These are phyloP conservation scores for Arothron firmamentum DNA, from an alignment of 2,113 vertebrate genomes.

Conservation along the genomic window DNA sequence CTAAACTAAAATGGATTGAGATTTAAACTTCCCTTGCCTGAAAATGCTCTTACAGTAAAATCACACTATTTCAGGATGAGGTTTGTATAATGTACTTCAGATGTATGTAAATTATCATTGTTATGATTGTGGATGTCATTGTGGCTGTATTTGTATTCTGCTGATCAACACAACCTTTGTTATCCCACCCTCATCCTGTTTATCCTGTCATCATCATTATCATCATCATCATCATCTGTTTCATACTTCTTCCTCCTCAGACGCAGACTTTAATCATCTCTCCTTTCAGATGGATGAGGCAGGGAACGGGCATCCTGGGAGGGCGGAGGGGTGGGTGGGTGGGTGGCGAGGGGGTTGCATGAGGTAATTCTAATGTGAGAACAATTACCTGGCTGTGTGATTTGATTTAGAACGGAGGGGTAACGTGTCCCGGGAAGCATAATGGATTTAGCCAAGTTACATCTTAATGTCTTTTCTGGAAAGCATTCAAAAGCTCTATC, in stretches of 20 bases:
- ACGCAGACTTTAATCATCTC: constrained; percentile 19
- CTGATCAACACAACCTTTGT: not conserved
- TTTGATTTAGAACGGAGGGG: constrained; percentile 64
- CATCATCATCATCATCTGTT: constrained; percentile 22
- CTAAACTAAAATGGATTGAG: too few relatives aligned
- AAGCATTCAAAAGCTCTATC: constrained; percentile 54
- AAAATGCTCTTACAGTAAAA: too few relatives aligned
- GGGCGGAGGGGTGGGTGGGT: not conserved
- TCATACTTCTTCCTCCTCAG: constrained; percentile 17
- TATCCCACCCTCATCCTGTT: constrained; percentile 1
- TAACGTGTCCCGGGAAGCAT: constrained; percentile 49
- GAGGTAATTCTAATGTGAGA: constrained; percentile 45
- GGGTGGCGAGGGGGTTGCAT: not conserved
- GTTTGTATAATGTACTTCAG: too few relatives aligned
- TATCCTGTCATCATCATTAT: constrained; percentile 31
- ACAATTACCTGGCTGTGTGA: constrained; percentile 68
- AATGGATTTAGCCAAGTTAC: constrained; percentile 69
- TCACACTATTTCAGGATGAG: too few relatives aligned
- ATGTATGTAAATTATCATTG: too few relatives aligned
- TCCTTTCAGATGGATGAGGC: constrained; percentile 6
- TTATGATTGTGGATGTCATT: too few relatives aligned
- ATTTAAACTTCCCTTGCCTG: too few relatives aligned
- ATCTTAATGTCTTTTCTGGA: constrained; percentile 73
- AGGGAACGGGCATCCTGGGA: constrained; percentile 12
- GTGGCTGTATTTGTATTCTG: too few relatives aligned